Percentiles rank a stretch among this genome's conserved stretches.
These are phyloP conservation scores for Microtus ochrogaster DNA, from an alignment of 2,113 vertebrate genomes.

Conservation along the genomic window DNA sequence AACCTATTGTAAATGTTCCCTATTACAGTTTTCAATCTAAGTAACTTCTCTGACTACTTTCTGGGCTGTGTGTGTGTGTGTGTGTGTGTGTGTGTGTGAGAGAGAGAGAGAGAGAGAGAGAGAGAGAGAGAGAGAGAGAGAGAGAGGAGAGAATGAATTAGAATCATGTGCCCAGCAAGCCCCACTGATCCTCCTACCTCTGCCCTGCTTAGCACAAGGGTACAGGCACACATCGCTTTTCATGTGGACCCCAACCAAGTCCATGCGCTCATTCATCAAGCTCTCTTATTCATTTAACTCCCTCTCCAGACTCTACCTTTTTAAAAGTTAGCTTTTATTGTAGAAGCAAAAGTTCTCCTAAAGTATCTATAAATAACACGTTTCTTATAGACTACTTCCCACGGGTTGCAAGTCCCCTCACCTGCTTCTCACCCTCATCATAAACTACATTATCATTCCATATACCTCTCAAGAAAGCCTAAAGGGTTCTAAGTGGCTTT, in stretches of 20 bases:
- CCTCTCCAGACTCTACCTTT: not conserved
- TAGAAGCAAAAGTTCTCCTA: not conserved
- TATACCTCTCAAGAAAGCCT: not conserved
- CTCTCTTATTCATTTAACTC: not conserved
- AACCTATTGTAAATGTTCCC: not conserved
- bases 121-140: not conserved
- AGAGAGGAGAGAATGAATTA: not conserved
- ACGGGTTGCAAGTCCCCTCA: not conserved
- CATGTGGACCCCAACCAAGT: too few relatives aligned
- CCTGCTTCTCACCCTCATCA: not conserved
- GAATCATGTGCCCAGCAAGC: not conserved
- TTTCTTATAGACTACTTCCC: not conserved
- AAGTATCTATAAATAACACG: not conserved
- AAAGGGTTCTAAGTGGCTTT: not conserved
- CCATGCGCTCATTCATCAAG: not conserved
- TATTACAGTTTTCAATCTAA: not conserved
- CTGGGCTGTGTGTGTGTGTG: not conserved
- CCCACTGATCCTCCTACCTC: not conserved
- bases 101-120: not conserved
- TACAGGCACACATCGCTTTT: not conserved
- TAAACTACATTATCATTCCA: not conserved
- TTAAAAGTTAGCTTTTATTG: not conserved
- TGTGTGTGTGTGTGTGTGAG: not conserved
- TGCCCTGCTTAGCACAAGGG: not conserved
- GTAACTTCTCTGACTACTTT: not conserved